A percentile compares a stretch with the other conserved stretches of the same genome.
These are phyloP conservation scores for Porites rus DNA, from an alignment of 92 coral and sea anemone genomes.

Conservation along the genomic window DNA sequence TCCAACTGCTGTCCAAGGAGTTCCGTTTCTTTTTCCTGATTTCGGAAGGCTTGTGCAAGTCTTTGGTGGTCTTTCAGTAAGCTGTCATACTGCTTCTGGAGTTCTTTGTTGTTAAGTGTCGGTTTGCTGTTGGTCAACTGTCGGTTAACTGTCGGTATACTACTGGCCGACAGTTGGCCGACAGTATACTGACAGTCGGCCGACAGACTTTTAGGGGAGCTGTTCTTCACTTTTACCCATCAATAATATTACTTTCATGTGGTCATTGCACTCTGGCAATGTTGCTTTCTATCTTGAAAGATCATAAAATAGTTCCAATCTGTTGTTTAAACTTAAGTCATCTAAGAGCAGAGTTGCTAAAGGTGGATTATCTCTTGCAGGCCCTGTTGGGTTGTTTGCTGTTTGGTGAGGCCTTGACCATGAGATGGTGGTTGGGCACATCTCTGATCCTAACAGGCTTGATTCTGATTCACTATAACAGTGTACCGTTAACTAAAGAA, in stretches of 20 bases:
- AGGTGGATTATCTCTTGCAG: slow-evolving; percentile 41
- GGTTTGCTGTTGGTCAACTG: no score
- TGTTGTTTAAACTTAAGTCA: no score
- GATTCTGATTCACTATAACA: slow-evolving; percentile 73
- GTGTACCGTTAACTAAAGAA: slow-evolving; percentile 23
- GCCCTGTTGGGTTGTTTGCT: slow-evolving; percentile 80
- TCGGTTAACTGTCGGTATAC: no score
- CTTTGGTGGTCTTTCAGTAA: slow-evolving; percentile 5
- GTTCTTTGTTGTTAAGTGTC: no score
- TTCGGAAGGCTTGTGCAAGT: slow-evolving; percentile 10
- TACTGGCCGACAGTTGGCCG: no score
- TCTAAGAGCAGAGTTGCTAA: not conserved
- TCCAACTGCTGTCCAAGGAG: not conserved
- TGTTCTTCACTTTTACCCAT: no score
- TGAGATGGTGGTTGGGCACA: slow-evolving; percentile 97
- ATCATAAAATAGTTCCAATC: no score
- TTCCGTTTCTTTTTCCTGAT: no score
- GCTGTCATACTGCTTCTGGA: slow-evolving; percentile 1
- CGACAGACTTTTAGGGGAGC: no score
- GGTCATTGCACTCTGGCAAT: no score
- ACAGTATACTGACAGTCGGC: no score
- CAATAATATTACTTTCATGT: no score
- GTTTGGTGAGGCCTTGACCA: slow-evolving; percentile 87
- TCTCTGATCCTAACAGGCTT: slow-evolving; percentile 85
- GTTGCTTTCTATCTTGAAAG: not conserved